Percentiles rank a stretch among this genome's conserved stretches.
phyloP scores from a whole-genome alignment of 2,797 vertebrate species.

The Microctenopoma stevenorrisi region DNA sequence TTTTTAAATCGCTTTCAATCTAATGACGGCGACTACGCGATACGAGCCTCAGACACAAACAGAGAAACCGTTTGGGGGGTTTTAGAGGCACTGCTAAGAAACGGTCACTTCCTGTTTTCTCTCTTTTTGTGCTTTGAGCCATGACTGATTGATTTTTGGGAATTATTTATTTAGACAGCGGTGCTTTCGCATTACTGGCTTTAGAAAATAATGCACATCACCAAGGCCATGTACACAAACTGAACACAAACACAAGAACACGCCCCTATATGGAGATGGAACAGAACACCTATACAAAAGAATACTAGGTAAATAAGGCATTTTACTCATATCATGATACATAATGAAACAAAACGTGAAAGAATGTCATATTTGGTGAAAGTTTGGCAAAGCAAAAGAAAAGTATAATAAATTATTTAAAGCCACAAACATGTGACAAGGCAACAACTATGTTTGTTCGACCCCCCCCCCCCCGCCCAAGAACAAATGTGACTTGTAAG shows the following conservation, averaged over 20 bases:
- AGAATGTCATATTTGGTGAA: slow-evolving; percentile 82
- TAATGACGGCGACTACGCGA: background rate
- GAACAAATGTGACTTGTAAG: slow-evolving; percentile 68
- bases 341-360: slow-evolving; percentile 58
- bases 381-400: slow-evolving; percentile 80
- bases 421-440: slow-evolving; percentile 84
- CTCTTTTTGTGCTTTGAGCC: slow-evolving; percentile 74
- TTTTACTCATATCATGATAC: slow-evolving; percentile 76
- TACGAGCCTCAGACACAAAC: background rate
- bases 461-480: background rate
- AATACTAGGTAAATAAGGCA: slow-evolving; percentile 81
- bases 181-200: slow-evolving; percentile 33
- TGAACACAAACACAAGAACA: slow-evolving; percentile 60
- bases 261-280: slow-evolving; percentile 73
- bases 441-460: slow-evolving; percentile 75
- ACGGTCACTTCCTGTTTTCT: slow-evolving; percentile 48
- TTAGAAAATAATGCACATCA: slow-evolving; percentile 42
- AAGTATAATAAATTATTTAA: slow-evolving; percentile 79
- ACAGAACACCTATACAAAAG: slow-evolving; percentile 74
- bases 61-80: slow-evolving; percentile 6
- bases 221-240: slow-evolving; percentile 52
- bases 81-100: slow-evolving; percentile 67
- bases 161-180: slow-evolving; percentile 27
- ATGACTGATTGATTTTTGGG: slow-evolving; percentile 46
- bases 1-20: background rate